Evolutionary conservation across 35 echinoderm and acorn worm species (phyloP), one percentile per base, ranked within the genome.

Genomic region (Strongylocentrotus purpuratus): DNA sequence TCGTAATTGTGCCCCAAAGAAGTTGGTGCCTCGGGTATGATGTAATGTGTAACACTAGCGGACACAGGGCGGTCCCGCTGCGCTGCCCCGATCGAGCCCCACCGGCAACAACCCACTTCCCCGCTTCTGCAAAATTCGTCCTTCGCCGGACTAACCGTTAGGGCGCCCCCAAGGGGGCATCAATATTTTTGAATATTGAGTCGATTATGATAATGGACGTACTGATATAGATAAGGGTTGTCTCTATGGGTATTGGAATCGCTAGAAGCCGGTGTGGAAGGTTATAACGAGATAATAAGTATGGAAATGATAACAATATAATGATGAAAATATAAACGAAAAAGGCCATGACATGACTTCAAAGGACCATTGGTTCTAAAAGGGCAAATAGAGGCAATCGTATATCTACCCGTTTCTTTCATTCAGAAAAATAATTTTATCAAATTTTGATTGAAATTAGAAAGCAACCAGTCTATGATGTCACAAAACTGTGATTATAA

Each of bases 1-100:
- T 31, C n/a, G 91, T 93, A 58, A 93, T 93, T 93, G 28, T 93
- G 91, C 91, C 45, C 91, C 91, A 13, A 46, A 93, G 48, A 58
- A 58, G 32, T n/a, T 4, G 31, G 28, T 22, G 46, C 91, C 91
- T 93, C 18, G 46, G 91, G 48, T 93, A 58, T 93, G 91, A 93
- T 93, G 91, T 93, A 93, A 93, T 93, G 48, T 93, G 91, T 93
- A 93, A 93, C 91, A 93, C 91, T 93, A 93, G 46, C 91, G 46
- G 46, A 48, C 48, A 58, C 22, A 46, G 91, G 91, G 91, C 91
- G 91, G 91, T 48, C 48, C 91, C 91, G 9, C 9, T 46, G 22
- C 91, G n/a, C 48, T 31, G 33, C 91, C 48, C 91, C 48, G 33
- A 13, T 58, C 46, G n/a, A 31, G 45, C 91, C 45, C 91, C 91